Base-by-base conservation (phyloP, 1,140 invertebrate species). In the Atta colombica region DNA sequence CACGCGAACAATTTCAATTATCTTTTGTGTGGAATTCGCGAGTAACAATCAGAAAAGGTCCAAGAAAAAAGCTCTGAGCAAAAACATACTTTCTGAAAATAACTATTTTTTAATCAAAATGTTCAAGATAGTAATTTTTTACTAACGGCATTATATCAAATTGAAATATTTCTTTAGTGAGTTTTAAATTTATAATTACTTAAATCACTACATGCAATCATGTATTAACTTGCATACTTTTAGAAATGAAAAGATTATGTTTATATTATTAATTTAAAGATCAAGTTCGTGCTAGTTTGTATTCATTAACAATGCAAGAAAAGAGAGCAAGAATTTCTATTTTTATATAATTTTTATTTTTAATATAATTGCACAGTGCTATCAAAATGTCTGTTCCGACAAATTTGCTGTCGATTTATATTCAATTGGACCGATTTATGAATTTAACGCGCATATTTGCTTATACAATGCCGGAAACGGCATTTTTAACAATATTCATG, bases 1-100 rank as follows among this genome's bases (percentile, higher is more conserved):
- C 80, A 61, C 55, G 55, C 68, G 69, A 84, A 84, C 80, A 84
- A 84, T 84, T 84, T 84, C 80, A 84, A 84, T 84, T 84, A 84
- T 74, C 80, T 84, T 84, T 75, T 84, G 80, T 84, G 25, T 12
- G 28, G 69, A 84, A 84, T 84, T 84, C 25, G 80, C 28, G 55
- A 84, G 28, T 74, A 84, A 75, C 80, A 84, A 84, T 84, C 55
- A 31, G 69, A 12, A 4, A 51, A 51, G 4, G 35, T 75, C 69
- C 14, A 45, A 35, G 35, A 7, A 84, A 82, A 84, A 75, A 35
- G 35, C 8, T 35, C 5, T 16, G 25, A 58, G 35, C 10, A 45
- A 16, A 71, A 71, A 45, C 31, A 58, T 25, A 58, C 21, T 2
- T n/a, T 69, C 5, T 39, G n/a, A 72, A 84, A 84, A 84, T n/a